Base-by-base conservation (phyloP, 2,113 vertebrate species). In the Vulpes vulpes region DNA sequence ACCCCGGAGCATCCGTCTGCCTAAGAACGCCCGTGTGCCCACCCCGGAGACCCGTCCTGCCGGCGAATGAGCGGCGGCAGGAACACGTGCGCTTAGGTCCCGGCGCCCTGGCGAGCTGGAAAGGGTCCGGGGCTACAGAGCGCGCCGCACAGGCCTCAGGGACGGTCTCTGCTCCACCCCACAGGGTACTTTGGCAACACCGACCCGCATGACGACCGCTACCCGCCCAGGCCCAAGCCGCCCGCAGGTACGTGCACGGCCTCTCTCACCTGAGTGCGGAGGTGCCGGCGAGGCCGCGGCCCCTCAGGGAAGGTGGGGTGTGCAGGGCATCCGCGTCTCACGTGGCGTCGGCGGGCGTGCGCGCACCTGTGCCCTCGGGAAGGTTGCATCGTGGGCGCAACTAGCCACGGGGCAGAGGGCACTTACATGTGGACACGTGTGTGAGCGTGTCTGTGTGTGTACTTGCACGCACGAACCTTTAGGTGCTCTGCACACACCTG, bases 131-230 rank as follows among this genome's bases (percentile, higher is more conserved):
- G 15, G 22, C 16, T 6, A 1, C 23, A 2, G 51, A 0, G 23
- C 9, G 2, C 5, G 0, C 8, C 0, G 6, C 38, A 6, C 2
- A 8, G 12, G 0, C 9, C 11, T 32, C 0, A 49, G 4, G 16
- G 38, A 5, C 0, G 15, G 17, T 4, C 0, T 49, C 4, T 51
- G 35, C 57, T 69, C 8, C 1, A 0, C 30, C 32, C 76, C 23
- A 3, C 93, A 97, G 97, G 85, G 5, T 64, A 82, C 74, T 43
- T 43, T 5, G 23, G 73, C 0, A 74, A 93, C 23, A 11, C 1
- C 4, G 81, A 91, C 62, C 65, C 5, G 3, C 5, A 76, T 0
- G 67, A 67, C 0, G 90, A 90, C 32, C 57, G 27, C 32, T 87
- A 93, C 95, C 97, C 81, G 0, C 93, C 93, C n/a, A 32, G 65